A percentile compares a stretch with the other conserved stretches of the same genome.
phyloP scores from a whole-genome alignment of 2,113 vertebrate genomes.

The Tringa solitaria region DNA sequence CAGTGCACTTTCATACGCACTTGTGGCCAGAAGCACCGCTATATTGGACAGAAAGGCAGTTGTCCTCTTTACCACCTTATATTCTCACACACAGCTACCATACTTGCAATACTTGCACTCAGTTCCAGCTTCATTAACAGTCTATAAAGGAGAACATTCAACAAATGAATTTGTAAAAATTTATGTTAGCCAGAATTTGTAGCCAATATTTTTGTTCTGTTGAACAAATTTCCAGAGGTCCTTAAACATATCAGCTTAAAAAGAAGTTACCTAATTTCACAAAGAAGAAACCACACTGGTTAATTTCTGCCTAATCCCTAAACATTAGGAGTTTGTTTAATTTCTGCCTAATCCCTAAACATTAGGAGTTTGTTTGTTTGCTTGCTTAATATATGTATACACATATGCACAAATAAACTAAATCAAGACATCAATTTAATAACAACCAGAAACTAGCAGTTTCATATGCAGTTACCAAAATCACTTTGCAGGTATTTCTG shows the following conservation, averaged over 20 bases:
- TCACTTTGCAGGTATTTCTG: background rate
- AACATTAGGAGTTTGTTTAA: accelerated
- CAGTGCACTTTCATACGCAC: accelerated
- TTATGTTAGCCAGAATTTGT: background rate
- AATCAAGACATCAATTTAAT: background rate
- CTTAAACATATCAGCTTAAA: background rate
- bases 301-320: background rate
- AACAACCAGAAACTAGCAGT: background rate
- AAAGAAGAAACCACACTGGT: background rate
- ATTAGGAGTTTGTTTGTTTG: accelerated
- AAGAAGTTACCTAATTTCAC: background rate
- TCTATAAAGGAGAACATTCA: background rate
- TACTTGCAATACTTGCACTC: background rate
- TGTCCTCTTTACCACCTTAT: background rate
- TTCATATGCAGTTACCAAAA: background rate
- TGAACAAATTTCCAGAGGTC: background rate
- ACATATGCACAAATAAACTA: background rate
- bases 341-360: background rate
- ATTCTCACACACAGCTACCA: background rate
- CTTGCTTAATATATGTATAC: background rate
- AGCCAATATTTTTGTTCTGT: background rate
- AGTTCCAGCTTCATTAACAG: background rate
- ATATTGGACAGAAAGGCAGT: background rate
- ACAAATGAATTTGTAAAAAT: background rate
- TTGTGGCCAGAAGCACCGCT: background rate